Evolutionary conservation across 2,888 invertebrate species (phyloP), one percentile per base, ranked within the genome.

Genomic region (Caenorhabditis macrosperma): DNA sequence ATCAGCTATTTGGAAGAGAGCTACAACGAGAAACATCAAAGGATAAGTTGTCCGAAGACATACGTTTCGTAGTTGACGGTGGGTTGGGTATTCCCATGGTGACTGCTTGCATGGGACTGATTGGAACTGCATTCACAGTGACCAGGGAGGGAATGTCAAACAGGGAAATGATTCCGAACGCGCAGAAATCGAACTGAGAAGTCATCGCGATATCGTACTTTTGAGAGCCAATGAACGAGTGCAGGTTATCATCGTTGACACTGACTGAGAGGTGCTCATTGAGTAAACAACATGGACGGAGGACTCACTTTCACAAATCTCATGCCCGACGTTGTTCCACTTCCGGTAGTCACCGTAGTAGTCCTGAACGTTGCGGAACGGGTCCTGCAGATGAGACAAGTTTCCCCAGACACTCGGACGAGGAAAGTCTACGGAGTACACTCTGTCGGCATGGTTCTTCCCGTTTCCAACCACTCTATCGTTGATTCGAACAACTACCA

Each of bases 161-260:
- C 5, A 61, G 24, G 0, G 35, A 41, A 9, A 77, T n/a, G 1
- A 77, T 33, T 44, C 64, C 69, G 15, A 59, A 3, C 7, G 67
- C 78, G 66, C 82, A 83, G 30, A 48, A 78, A 38, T 78, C 81
- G 38, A 78, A 83, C 22, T 57, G 64, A 1, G 78, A 72, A 17
- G 77, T 72, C 9, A 83, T 41, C 6, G 67, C 78, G 15, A 77
- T 66, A 15, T 81, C 81, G 48, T 83, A 83, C 12, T 76, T 67
- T 9, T 59, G 44, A 17, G 46, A 57, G 22, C 48, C 35, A 24
- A 83, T 63, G 50, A 83, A 83, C 0, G 67, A 60, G 10, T 61
- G 30, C 4, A 81, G 68, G 5, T 48, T 10, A 4, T 76, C 74
- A 17, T 78, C 75, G 28, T 67, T 57, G 4, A 83, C 44, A 35